Percentiles rank a stretch among this genome's conserved stretches.
Conservation (phyloP, 2,797 vertebrate species). For the Chiloscyllium punctatum region DNA sequence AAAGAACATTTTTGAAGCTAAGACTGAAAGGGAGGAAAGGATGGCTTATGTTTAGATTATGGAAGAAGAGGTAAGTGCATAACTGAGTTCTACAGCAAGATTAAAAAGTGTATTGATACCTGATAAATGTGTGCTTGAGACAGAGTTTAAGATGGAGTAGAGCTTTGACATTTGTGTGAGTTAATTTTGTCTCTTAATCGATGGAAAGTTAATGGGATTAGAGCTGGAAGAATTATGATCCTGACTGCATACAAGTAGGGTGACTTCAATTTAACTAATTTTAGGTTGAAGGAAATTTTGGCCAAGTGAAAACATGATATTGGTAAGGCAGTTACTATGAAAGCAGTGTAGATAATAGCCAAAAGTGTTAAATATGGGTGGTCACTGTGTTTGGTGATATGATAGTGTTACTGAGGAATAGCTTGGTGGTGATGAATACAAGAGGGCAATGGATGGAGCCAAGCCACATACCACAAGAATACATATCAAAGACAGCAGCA, state of each 20-base stretch:
- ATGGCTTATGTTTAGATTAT: not conserved
- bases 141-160: not conserved
- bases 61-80: not conserved
- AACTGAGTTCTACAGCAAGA: not conserved
- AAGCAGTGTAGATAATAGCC: not conserved
- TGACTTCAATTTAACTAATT: not conserved
- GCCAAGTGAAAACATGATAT: not conserved
- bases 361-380: not conserved
- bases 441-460: not conserved
- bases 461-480: not conserved
- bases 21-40: not conserved
- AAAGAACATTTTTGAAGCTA: not conserved
- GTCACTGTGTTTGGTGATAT: not conserved
- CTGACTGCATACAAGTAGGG: not conserved
- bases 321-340: not conserved
- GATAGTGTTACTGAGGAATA: not conserved
- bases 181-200: not conserved
- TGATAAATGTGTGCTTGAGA: not conserved
- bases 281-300: not conserved
- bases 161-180: not conserved
- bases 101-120: not conserved
- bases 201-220: not conserved
- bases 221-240: not conserved
- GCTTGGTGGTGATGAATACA: not conserved
- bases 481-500: not conserved